Evolutionary conservation across 2,888 invertebrate species (phyloP).

Genomic region (Oxystoma pomonae): DNA sequence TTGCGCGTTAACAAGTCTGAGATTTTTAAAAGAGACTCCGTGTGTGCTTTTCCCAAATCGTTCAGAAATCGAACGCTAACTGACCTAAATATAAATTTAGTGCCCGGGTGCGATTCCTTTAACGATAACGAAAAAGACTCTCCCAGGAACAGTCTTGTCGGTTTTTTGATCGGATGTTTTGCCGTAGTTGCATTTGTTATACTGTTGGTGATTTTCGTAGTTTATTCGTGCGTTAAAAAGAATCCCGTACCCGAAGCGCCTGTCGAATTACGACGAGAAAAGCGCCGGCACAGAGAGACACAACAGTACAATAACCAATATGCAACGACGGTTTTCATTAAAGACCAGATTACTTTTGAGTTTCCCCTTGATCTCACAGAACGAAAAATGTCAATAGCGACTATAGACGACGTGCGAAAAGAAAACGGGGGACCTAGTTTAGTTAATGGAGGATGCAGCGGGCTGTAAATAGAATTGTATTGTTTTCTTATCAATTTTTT

Average conservation of each 20-base stretch:
- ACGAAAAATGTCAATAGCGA: constrained; percentile 45
- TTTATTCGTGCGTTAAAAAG: constrained; percentile 65
- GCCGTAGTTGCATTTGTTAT: constrained; percentile 50
- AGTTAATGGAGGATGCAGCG: neutral
- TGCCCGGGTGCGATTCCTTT: constrained; percentile 49
- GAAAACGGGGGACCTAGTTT: constrained; percentile 25
- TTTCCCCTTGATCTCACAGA: constrained; percentile 52
- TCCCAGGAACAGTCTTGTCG: constrained; percentile 45
- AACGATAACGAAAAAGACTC: constrained; percentile 47
- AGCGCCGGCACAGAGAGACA: constrained; percentile 32
- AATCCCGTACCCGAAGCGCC: constrained; percentile 44
- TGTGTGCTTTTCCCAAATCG: constrained; percentile 57
- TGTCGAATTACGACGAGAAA: constrained; percentile 32
- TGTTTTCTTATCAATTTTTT: neutral
- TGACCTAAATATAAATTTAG: constrained; percentile 42
- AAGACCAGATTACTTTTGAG: constrained; percentile 56
- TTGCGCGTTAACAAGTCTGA: constrained; percentile 55
- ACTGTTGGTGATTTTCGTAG: constrained; percentile 47
- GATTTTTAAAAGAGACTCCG: constrained; percentile 49
- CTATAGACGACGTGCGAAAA: constrained; percentile 47
- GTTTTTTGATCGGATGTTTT: constrained; percentile 52
- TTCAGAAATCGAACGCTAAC: constrained; percentile 50
- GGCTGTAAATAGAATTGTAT: neutral
- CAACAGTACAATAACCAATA: constrained; percentile 37
- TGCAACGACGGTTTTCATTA: constrained; percentile 45